These are phyloP conservation scores for Hylaea fasciaria DNA, from an alignment of 2,888 invertebrate genomes.

Conservation along the genomic window DNA sequence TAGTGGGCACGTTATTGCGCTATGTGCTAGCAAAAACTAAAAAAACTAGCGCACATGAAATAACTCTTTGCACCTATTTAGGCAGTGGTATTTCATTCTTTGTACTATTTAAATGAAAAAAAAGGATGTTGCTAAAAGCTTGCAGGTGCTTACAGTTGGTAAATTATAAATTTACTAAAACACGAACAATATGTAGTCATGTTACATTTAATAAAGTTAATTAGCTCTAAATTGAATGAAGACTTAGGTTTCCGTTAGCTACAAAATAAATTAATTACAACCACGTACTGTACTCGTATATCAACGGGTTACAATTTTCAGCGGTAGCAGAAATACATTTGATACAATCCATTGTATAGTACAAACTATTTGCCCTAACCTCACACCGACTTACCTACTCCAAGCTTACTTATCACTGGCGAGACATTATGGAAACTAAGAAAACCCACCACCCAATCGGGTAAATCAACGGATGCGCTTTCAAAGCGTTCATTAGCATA, in stretches of 20 bases:
- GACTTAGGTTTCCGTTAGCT: too few species aligned
- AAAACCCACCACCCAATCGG: constrained; percentile 66
- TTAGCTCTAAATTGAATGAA: too few species aligned
- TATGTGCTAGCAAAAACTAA: constrained; percentile 40
- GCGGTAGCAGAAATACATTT: not conserved
- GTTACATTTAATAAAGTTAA: too few species aligned
- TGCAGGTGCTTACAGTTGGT: not conserved
- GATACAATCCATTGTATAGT: constrained; percentile 9
- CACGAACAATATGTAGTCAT: too few species aligned
- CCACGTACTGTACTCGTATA: not conserved
- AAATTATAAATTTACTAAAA: not conserved
- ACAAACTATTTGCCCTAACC: constrained; percentile 1
- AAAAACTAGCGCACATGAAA: constrained; percentile 30
- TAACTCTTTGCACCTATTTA: constrained; percentile 22
- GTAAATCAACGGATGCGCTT: constrained; percentile 79
- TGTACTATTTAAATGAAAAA: not conserved
- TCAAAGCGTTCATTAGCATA: constrained; percentile 81
- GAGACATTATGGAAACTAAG: constrained; percentile 77
- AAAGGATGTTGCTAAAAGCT: not conserved
- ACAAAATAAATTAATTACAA: not conserved
- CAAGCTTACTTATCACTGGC: constrained; percentile 1
- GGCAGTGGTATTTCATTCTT: constrained; percentile 15
- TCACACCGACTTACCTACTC: constrained; percentile 2
- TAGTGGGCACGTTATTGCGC: constrained; percentile 45
- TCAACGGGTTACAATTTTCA: not conserved